Base-by-base conservation (phyloP, 2,888 invertebrate genomes). In the Drosophila kokeensis region DNA sequence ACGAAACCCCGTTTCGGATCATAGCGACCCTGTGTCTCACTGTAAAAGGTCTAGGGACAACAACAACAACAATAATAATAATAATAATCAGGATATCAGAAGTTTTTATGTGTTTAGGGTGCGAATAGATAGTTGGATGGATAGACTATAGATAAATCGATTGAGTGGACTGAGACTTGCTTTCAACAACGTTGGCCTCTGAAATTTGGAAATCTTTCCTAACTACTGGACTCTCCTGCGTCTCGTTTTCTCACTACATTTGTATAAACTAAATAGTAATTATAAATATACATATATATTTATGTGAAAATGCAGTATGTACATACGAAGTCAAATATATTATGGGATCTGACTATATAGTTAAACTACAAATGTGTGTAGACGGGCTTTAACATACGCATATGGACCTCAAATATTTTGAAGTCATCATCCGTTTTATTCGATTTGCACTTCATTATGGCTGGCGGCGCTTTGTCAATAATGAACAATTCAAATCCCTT, bases 1-100 rank as follows among this genome's bases (percentile, higher is more conserved):
- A 91, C 89, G 75, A 92, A 93, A 57, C 93, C 93, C 54, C 91
- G 84, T 62, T 87, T 87, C 54, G 93, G 92, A 82, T 92, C 90
- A 79, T 92, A 92, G 7, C 92, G 91, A 81, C 88, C 89, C 72
- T 86, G 68, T 64, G 67, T 78, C 49, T 87, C 89, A 82, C 92
- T 92, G 85, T 88, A 88, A 87, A 81, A 83, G 38, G 79, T 89
- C 92, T 92, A 85, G 62, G 78, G 62, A 79, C 58, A 74, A 77
- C 52, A 55, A 55, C 27, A 38, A 52, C 65, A 49, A 49, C 40
- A 21, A 53, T 30, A 36, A 64, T 54, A 21, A 61, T 59, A 24
- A 13, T 62, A 53, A 61, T 59, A 24, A 13, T 62, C 54, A 48
- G 48, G 8, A 55, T 55, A 13, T 55, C 5, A 2, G 18, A 21